Evolutionary conservation across 2,888 invertebrate species (phyloP), one percentile per base, ranked within the genome.

Genomic region (Choristoneura rosaceana): DNA sequence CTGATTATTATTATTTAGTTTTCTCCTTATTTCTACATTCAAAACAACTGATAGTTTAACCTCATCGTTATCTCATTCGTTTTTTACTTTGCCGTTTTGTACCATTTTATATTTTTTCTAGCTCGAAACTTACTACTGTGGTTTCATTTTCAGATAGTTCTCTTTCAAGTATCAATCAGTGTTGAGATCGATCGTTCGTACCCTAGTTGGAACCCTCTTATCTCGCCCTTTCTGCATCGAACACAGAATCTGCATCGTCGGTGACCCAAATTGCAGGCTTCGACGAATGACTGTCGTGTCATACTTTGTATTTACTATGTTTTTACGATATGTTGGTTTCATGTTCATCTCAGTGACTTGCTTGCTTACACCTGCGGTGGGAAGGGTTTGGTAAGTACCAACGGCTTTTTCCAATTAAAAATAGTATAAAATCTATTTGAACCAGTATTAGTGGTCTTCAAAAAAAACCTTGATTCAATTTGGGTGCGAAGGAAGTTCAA

Each of bases 221-320:
- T 85, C 82, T 80, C 84, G 86, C 87, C 88, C 89, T 87, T 81
- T 86, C 85, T 87, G 85, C 88, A 86, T 84, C 82, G 82, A 82
- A 79, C 81, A 83, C 78, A 79, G 81, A 88, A 86, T 81, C 82
- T 80, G 84, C 87, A 86, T 81, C 84, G 82, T 78, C 84, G 81
- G 80, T 92, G 92, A 91, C 92, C 92, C 86, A 92, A 83, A 90
- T 92, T 79, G 77, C 74, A 82, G 76, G 80, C 84, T 80, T 81
- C 83, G 79, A 80, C 81, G 83, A 82, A 82, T 67, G 50, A 38
- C 50, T 79, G 78, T 80, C 83, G 77, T 60, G 75, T 52, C 7
- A 78, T 81, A 82, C 84, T 84, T 82, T 45, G 59, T 45, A 14
- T 43, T 47, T 64, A 10, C 38, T 5, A 38, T 38, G 38, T 7